Evolutionary conservation across 2,888 invertebrate genomes (phyloP).

Genomic region (Trichogramma evanescens): DNA sequence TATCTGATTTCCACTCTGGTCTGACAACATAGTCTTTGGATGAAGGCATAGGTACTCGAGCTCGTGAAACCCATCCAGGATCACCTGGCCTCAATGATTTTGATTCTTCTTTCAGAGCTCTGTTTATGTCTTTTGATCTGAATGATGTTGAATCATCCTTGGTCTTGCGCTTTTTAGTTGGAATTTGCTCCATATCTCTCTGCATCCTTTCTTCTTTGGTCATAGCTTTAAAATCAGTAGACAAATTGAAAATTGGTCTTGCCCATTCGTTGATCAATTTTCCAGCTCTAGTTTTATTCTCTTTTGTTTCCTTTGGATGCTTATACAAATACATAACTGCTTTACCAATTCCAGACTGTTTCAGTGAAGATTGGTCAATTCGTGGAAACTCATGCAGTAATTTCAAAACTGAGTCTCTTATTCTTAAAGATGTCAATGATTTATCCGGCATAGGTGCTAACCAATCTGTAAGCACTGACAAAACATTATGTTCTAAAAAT

Average conservation of each 20-base stretch:
- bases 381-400: constrained; percentile 79
- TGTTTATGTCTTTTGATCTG: constrained; percentile 56
- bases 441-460: constrained; percentile 96
- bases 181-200: constrained; percentile 82
- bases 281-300: constrained; percentile 84
- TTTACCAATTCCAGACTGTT: constrained; percentile 95
- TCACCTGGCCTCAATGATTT: constrained; percentile 82
- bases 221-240: constrained; percentile 86
- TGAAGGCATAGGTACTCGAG: constrained; percentile 89
- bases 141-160: constrained; percentile 49
- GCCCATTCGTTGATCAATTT: constrained; percentile 97
- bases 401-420: constrained; percentile 79
- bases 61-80: constrained; percentile 90
- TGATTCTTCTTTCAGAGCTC: constrained; percentile 58
- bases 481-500: constrained; percentile 91
- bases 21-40: constrained; percentile 94
- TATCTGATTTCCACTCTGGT: constrained; percentile 84
- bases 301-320: constrained; percentile 93
- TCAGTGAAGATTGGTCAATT: constrained; percentile 81
- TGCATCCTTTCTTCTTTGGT: constrained; percentile 89
- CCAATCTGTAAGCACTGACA: constrained; percentile 92
- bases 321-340: constrained; percentile 99
- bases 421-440: constrained; percentile 89
- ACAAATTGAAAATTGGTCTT: constrained; percentile 92
- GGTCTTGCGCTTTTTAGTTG: constrained; percentile 49